Conservation (phyloP, 2,113 vertebrate genomes). For the Corythoichthys intestinalis region DNA sequence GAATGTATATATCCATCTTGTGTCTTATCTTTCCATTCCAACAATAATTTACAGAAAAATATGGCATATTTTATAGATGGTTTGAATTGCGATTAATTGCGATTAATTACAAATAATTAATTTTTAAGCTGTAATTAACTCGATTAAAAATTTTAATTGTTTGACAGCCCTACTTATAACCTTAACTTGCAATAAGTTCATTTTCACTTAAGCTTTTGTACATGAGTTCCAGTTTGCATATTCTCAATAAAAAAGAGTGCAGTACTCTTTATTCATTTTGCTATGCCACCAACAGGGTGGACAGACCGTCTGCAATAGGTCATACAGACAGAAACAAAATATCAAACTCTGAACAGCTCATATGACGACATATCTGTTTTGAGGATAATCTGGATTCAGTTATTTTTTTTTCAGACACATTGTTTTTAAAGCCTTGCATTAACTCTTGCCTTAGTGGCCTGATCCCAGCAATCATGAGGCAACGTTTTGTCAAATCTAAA, state of each 20-base stretch:
- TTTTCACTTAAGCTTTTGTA: background rate
- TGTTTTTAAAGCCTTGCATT: constrained; percentile 45
- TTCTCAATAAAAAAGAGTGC: background rate
- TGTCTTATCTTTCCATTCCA: no score
- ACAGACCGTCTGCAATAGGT: background rate
- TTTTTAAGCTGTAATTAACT: no score
- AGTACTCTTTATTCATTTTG: background rate
- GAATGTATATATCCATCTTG: no score
- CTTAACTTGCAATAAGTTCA: background rate
- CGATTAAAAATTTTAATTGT: no score
- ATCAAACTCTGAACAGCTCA: constrained; percentile 17
- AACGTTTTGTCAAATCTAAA: constrained; percentile 41
- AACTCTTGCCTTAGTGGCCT: constrained; percentile 39
- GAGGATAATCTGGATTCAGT: constrained; percentile 47
- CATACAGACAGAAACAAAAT: constrained; percentile 5
- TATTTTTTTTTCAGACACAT: constrained; percentile 30
- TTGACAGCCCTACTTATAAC: no score
- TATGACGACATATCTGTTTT: constrained; percentile 32
- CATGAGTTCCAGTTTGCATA: background rate
- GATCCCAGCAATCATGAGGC: constrained; percentile 43
- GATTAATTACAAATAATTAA: no score
- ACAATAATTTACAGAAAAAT: no score
- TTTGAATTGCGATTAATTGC: no score
- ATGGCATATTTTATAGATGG: no score
- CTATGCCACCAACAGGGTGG: background rate